Conservation (phyloP, 2,113 vertebrate species). For the Eidolon helvum region DNA sequence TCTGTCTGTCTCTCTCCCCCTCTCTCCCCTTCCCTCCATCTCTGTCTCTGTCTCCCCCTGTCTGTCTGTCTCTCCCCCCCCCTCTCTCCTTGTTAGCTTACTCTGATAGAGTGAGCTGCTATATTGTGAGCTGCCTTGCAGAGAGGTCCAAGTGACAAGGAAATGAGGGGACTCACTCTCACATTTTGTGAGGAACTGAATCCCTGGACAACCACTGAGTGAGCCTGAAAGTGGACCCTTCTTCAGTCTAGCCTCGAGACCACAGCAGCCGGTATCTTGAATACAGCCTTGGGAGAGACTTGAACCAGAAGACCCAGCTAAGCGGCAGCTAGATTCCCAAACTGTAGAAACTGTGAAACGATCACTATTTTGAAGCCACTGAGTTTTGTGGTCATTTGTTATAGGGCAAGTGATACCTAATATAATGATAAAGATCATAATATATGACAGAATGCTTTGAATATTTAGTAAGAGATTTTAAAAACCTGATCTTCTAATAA, state of each 20-base stretch:
- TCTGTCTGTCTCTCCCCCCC: background rate
- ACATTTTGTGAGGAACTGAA: background rate
- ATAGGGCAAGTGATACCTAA: background rate
- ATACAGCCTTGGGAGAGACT: background rate
- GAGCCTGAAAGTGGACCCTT: background rate
- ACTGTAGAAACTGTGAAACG: background rate
- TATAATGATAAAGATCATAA: background rate
- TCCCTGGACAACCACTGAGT: background rate
- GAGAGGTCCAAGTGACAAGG: background rate
- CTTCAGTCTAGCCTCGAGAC: background rate
- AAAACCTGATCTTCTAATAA: background rate
- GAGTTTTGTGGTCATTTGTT: background rate
- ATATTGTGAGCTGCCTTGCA: background rate
- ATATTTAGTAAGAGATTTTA: background rate
- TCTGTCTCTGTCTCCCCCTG: background rate
- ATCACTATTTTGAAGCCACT: background rate
- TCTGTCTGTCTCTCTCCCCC: background rate
- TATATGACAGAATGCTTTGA: background rate
- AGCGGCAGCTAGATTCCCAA: background rate
- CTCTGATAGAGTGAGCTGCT: background rate
- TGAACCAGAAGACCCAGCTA: background rate
- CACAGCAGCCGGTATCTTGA: background rate
- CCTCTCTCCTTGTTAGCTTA: background rate
- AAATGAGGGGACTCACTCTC: background rate
- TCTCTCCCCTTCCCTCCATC: background rate